These are phyloP conservation scores for Phrynosoma blainvillii DNA, from an alignment of 2,113 vertebrate genomes.

Conservation along the genomic window DNA sequence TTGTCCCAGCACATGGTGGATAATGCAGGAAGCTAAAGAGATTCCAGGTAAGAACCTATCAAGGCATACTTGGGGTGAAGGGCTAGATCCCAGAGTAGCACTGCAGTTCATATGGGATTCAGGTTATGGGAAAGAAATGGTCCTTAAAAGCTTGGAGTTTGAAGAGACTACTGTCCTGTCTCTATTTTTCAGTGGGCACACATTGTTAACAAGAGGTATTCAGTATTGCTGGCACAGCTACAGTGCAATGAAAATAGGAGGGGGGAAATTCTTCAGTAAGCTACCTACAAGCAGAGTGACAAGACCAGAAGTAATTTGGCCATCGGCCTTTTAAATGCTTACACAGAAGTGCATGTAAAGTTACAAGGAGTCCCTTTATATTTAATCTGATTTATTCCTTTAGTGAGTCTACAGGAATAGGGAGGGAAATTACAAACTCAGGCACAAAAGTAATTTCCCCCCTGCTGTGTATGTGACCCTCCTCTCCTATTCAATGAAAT, in stretches of 20 bases:
- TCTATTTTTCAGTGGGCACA: slow-evolving; percentile 1
- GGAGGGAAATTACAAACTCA: slow-evolving; percentile 51
- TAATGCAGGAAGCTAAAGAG: too few species aligned
- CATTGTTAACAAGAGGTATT: slow-evolving; percentile 49
- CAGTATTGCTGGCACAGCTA: slow-evolving; percentile 57
- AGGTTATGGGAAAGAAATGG: too few species aligned
- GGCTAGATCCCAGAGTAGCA: too few species aligned
- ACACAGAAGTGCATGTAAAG: slow-evolving; percentile 48
- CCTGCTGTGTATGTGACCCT: slow-evolving; percentile 64
- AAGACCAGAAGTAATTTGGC: slow-evolving; percentile 29
- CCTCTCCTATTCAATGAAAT: slow-evolving; percentile 60
- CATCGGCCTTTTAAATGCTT: slow-evolving; percentile 54
- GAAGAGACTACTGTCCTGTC: neutral
- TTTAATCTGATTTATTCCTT: slow-evolving; percentile 68
- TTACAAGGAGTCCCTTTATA: slow-evolving; percentile 62
- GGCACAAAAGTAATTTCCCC: slow-evolving; percentile 69
- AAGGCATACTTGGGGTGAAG: too few species aligned
- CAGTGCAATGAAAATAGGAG: slow-evolving; percentile 54
- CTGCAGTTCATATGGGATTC: too few species aligned
- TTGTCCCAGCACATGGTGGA: too few species aligned
- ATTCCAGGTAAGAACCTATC: too few species aligned
- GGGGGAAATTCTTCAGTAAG: slow-evolving; percentile 15
- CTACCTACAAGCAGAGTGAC: slow-evolving; percentile 28
- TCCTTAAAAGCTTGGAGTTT: too few species aligned
- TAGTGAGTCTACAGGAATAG: slow-evolving; percentile 60